A percentile compares a stretch with the other conserved stretches of the same genome.
Conservation (phyloP, 2,888 invertebrate genomes). For the Schizaphis graminum region DNA sequence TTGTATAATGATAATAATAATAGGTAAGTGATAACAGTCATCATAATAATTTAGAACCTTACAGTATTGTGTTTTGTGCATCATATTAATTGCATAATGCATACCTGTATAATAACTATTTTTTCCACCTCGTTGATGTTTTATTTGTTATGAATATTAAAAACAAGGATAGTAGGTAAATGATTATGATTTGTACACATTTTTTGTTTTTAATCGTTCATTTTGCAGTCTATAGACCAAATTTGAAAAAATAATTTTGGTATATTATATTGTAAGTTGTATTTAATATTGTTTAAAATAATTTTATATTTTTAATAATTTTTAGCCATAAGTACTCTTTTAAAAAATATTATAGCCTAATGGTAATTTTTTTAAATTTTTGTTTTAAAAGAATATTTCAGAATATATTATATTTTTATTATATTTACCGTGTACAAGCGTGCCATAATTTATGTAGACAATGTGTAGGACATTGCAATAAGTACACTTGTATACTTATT, state of each 20-base stretch:
- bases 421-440: no score
- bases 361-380: no score
- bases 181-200: not conserved
- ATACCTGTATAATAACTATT: not conserved
- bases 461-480: no score
- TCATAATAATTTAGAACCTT: not conserved
- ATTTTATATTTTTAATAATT: not conserved
- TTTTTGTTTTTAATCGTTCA: not conserved
- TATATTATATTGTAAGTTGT: not conserved
- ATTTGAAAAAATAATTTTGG: not conserved
- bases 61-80: not conserved
- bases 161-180: not conserved
- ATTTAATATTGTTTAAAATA: not conserved
- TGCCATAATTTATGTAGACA: no score
- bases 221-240: not conserved
- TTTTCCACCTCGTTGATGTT: not conserved
- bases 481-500: no score
- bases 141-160: not conserved
- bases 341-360: no score
- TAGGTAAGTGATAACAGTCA: no score
- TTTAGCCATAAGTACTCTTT: not conserved
- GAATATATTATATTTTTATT: no score
- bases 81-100: not conserved
- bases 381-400: no score
- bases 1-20: no score